phyloP scores from a whole-genome alignment of 2,888 invertebrate genomes.

The Lasioglossum calceatum region DNA sequence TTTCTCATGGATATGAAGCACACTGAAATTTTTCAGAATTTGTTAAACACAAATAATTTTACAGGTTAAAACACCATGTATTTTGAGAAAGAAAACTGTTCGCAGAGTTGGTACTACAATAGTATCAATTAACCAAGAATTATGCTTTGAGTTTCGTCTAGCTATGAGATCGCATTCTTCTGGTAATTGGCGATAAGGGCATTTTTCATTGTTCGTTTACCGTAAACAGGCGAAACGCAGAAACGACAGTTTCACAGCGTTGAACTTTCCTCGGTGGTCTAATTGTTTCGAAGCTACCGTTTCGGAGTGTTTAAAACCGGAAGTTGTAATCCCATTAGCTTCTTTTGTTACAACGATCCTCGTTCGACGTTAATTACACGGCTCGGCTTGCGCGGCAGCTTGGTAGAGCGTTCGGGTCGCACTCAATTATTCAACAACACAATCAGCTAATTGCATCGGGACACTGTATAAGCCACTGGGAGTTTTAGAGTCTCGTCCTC shows the following conservation, averaged over 20 bases:
- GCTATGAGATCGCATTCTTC: no score
- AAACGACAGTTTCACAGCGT: not conserved
- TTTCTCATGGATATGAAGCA: no score
- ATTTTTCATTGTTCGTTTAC: not conserved
- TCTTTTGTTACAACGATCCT: conserved; percentile 3
- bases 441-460: conserved; percentile 11
- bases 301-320: not conserved
- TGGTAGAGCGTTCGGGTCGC: not conserved
- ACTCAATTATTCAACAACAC: conserved; percentile 13
- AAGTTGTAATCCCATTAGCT: conserved; percentile 7
- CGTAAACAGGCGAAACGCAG: not conserved
- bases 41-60: no score
- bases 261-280: not conserved
- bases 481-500: not conserved
- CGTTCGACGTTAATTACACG: not conserved
- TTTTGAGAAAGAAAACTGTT: no score
- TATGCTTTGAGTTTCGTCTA: no score
- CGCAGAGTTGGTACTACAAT: no score
- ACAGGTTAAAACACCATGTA: no score
- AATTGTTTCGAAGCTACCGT: conserved; percentile 10
- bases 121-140: no score
- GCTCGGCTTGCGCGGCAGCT: not conserved
- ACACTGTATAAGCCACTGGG: not conserved
- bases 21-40: no score
- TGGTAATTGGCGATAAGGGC: no score